Conservation (phyloP, 2,888 invertebrate species). For the Exephanes ischioxanthus region DNA sequence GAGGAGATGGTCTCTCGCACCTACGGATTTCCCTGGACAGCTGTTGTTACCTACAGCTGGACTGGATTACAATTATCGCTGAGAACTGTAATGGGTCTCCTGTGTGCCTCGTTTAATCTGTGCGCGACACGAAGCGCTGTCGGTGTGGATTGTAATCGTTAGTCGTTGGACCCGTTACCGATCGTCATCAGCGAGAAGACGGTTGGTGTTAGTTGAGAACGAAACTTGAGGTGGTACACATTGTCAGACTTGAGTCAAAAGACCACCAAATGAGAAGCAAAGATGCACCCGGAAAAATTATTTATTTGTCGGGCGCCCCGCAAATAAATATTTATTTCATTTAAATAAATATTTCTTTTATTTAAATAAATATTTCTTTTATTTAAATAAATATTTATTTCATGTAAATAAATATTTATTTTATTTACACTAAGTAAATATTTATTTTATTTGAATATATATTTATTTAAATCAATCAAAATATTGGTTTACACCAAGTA, state of each 20-base stretch:
- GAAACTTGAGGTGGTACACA: not conserved
- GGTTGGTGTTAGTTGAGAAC: not conserved
- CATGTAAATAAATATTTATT: too few species aligned
- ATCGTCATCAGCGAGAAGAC: not conserved
- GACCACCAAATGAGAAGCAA: too few species aligned
- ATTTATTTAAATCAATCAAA: too few species aligned
- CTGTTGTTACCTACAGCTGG: constrained; percentile 62
- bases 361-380: too few species aligned
- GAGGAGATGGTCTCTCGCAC: constrained; percentile 45
- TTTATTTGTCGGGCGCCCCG: too few species aligned
- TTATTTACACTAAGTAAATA: too few species aligned
- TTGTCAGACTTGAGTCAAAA: not conserved
- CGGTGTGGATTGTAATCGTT: not conserved
- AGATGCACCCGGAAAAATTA: too few species aligned
- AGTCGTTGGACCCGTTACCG: not conserved
- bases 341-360: too few species aligned
- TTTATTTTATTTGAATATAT: too few species aligned
- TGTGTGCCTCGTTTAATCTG: not conserved
- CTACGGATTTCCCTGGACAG: constrained; percentile 66
- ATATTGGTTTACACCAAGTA: too few species aligned
- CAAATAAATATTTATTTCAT: too few species aligned
- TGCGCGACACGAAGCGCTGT: not conserved
- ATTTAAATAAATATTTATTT: too few species aligned
- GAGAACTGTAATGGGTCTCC: constrained; percentile 25
- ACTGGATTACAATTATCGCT: constrained; percentile 68